A percentile compares a stretch with the other conserved stretches of the same genome.
These are phyloP conservation scores for Australoheros scitulus DNA, from an alignment of 2,113 vertebrate species.

Conservation along the genomic window DNA sequence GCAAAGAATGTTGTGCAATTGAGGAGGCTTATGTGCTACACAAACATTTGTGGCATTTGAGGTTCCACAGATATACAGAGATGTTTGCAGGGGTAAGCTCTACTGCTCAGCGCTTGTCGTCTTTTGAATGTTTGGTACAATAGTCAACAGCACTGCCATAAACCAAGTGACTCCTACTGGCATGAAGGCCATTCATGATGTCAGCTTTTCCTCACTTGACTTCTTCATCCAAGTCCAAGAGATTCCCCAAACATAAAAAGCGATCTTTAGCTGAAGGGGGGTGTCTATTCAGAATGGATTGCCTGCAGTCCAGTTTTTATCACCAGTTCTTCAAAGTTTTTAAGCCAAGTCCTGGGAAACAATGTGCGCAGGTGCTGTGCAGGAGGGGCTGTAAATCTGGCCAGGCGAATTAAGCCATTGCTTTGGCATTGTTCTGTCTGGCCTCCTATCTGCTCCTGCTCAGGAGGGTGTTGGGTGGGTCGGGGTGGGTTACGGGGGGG, in stretches of 20 bases:
- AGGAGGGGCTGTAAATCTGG: conserved; percentile 76
- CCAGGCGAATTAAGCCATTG: conserved; percentile 72
- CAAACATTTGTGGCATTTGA: conserved; percentile 16
- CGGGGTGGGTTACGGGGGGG: not conserved
- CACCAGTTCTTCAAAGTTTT: conserved; percentile 58
- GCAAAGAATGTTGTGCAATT: conserved; percentile 39
- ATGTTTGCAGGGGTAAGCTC: conserved; percentile 1
- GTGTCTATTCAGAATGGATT: conserved; percentile 11
- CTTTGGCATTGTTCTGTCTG: conserved; percentile 69
- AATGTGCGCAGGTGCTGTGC: conserved; percentile 76
- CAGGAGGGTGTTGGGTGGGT: conserved; percentile 42
- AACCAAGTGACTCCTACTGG: conserved; percentile 15
- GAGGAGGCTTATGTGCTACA: not conserved
- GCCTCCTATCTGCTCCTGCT: conserved; percentile 64
- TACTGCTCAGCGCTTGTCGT: not conserved
- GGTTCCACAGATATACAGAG: not conserved
- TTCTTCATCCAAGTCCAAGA: conserved; percentile 59
- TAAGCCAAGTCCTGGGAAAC: conserved; percentile 67
- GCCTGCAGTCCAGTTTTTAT: conserved; percentile 56
- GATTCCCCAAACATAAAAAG: conserved; percentile 60
- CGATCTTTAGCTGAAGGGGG: conserved; percentile 14
- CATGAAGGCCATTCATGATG: conserved; percentile 44
- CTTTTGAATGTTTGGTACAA: conserved; percentile 19
- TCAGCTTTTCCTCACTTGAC: conserved; percentile 53
- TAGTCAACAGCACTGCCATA: not conserved